phyloP scores from a whole-genome alignment of 2,797 vertebrate genomes.

The Chiroxiphia lanceolata region DNA sequence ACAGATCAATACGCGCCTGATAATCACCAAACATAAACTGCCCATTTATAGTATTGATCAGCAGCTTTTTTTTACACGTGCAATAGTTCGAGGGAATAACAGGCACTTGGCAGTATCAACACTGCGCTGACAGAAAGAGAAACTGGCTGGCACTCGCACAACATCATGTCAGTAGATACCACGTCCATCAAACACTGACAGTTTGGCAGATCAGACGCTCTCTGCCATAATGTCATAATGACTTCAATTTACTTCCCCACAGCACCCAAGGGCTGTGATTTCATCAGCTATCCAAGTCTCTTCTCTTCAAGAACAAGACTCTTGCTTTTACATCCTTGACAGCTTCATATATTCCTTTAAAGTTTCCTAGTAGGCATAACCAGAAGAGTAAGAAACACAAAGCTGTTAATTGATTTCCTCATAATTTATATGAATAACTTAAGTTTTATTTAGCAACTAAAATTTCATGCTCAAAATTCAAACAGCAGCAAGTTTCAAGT shows the following conservation, averaged over 20 bases:
- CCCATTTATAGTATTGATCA: constrained; percentile 27
- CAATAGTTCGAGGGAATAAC: constrained; percentile 7
- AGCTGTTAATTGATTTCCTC: not conserved
- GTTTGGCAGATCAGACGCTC: constrained; percentile 50
- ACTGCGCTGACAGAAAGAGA: constrained; percentile 14
- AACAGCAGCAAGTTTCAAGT: not conserved
- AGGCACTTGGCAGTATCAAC: constrained; percentile 60
- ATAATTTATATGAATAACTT: not conserved
- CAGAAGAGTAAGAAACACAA: constrained; percentile 21
- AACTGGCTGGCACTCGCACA: constrained; percentile 26
- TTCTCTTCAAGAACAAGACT: constrained; percentile 35
- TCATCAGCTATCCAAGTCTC: constrained; percentile 42
- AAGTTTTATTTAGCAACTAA: not conserved
- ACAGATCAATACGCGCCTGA: not conserved
- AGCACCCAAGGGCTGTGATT: constrained; percentile 52
- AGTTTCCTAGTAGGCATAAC: constrained; percentile 26
- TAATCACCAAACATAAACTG: not conserved
- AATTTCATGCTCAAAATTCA: not conserved
- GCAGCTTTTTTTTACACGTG: constrained; percentile 12
- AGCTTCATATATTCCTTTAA: constrained; percentile 14
- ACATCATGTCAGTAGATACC: constrained; percentile 44
- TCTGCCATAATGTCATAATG: constrained; percentile 60
- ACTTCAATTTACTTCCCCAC: constrained; percentile 24
- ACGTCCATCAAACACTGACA: constrained; percentile 55
- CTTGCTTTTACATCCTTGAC: constrained; percentile 27